Conservation (phyloP, 2,797 vertebrate species). For the Calcarius lapponicus region DNA sequence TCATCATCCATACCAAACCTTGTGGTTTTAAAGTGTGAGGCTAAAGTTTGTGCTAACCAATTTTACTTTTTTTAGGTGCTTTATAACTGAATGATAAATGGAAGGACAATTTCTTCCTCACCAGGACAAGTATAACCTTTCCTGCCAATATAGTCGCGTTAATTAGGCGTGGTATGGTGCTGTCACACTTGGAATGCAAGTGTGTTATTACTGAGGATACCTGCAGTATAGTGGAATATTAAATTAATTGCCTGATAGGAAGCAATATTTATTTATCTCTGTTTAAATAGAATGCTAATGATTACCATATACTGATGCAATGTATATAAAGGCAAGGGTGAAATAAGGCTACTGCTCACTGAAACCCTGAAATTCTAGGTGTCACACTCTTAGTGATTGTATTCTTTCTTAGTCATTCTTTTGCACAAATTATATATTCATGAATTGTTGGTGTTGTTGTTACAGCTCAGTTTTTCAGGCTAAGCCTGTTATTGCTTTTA, state of each 20-base stretch:
- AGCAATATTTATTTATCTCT: background rate
- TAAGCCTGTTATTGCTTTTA: background rate
- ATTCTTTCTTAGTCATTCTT: background rate
- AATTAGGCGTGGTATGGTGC: rapidly evolving
- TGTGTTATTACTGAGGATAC: background rate
- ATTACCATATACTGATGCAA: background rate
- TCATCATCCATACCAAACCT: background rate
- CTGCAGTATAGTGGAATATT: background rate
- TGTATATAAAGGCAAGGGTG: background rate
- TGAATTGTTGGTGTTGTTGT: background rate
- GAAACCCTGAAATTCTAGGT: background rate
- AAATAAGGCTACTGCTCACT: background rate
- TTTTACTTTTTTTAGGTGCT: background rate
- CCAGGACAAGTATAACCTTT: background rate
- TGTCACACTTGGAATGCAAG: background rate
- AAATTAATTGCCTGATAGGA: background rate
- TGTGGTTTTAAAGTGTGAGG: background rate
- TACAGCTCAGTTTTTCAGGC: background rate
- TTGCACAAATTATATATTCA: background rate
- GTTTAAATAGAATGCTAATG: background rate
- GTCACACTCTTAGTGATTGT: background rate
- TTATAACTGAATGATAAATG: background rate
- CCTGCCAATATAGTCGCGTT: background rate
- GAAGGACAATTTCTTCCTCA: background rate
- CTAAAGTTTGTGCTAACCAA: background rate